Conservation (phyloP, 2,888 invertebrate genomes). For the Lamproptera curius region DNA sequence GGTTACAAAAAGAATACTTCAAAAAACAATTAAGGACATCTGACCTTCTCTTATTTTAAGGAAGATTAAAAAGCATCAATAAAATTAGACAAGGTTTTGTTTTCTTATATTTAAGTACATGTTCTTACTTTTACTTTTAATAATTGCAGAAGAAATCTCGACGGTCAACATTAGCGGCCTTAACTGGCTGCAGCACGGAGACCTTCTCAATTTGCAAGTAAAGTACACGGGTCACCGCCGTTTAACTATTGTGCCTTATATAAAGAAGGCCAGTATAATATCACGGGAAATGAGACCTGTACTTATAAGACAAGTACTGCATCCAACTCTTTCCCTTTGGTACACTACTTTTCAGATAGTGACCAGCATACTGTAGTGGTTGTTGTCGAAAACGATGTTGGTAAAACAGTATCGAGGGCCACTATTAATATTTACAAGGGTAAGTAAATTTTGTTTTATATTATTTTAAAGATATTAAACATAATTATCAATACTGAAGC, state of each 20-base stretch:
- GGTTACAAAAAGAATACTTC: no score
- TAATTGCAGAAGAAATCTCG: conserved; percentile 82
- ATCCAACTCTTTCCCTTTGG: conserved; percentile 80
- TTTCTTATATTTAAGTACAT: no score
- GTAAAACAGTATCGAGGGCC: conserved; percentile 82
- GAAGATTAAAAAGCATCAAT: no score
- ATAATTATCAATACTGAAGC: no score
- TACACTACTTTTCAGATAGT: conserved; percentile 84
- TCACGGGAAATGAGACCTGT: conserved; percentile 89
- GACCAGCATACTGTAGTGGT: conserved; percentile 87
- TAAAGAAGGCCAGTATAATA: conserved; percentile 81
- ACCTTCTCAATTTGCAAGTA: conserved; percentile 83
- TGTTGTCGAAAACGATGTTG: conserved; percentile 87
- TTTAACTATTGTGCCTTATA: conserved; percentile 84
- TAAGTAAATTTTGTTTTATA: conserved; percentile 44
- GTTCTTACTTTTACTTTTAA: no score
- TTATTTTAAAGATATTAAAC: no score
- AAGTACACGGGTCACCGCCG: conserved; percentile 86
- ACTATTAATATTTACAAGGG: conserved; percentile 92
- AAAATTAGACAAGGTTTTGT: no score
- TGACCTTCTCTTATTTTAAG: no score
- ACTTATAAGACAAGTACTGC: conserved; percentile 44
- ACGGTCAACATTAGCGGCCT: conserved; percentile 84
- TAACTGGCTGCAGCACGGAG: conserved; percentile 91
- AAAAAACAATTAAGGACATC: no score